These are phyloP conservation scores for Tetrax tetrax DNA, from an alignment of 2,113 vertebrate species.

Conservation along the genomic window DNA sequence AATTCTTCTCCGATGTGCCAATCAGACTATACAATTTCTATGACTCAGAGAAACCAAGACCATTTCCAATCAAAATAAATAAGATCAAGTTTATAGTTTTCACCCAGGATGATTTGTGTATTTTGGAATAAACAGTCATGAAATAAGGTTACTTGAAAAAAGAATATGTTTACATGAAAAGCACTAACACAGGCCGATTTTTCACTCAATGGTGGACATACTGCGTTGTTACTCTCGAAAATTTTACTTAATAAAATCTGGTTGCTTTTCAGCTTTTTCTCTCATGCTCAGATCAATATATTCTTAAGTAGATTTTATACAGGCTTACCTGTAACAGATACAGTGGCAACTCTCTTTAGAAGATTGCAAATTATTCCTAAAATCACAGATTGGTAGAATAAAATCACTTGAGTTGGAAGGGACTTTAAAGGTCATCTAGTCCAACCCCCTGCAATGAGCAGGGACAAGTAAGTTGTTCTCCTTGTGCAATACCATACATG, in stretches of 20 bases:
- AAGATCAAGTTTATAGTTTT: conserved; percentile 1
- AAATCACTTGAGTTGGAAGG: too few species aligned
- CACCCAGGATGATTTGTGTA: not conserved
- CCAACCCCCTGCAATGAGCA: too few species aligned
- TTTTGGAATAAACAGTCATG: not conserved
- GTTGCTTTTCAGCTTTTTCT: not conserved
- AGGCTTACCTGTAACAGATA: not conserved
- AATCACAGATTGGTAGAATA: not conserved
- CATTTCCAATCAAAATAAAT: not conserved
- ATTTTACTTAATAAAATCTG: not conserved
- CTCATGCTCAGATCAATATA: not conserved
- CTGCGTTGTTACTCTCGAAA: not conserved
- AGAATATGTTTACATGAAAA: not conserved
- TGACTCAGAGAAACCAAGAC: not conserved
- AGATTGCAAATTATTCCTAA: not conserved
- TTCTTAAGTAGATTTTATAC: not conserved
- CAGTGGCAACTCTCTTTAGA: not conserved
- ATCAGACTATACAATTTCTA: not conserved
- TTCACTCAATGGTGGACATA: not conserved
- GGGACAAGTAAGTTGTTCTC: not conserved
- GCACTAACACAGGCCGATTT: not conserved
- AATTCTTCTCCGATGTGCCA: not conserved
- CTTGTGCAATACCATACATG: not conserved
- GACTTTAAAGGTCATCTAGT: too few species aligned
- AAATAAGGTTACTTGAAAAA: not conserved